Evolutionary conservation across 2,113 vertebrate species (phyloP), one percentile per base, ranked within the genome.

Genomic region (Noctilio leporinus): DNA sequence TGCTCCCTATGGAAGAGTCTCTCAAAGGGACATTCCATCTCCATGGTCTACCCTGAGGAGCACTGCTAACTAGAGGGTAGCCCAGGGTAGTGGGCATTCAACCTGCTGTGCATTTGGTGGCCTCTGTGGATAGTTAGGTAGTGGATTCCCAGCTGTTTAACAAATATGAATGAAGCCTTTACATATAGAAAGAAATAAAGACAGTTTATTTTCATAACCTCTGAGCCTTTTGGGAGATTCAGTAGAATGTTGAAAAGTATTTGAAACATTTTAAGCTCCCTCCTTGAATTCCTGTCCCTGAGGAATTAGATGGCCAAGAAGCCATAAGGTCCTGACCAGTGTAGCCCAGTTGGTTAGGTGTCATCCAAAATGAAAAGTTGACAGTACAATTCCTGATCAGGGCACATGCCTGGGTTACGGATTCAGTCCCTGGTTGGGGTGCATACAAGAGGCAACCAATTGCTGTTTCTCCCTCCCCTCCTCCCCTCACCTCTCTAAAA

Each of bases 231-330:
- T 19, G 28, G 85, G 40, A 76, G 51, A 89, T 83, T 64, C 38
- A 40, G 33, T 20, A 45, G 38, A 86, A 82, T 94, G 55, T 40
- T 88, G 43, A 77, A 78, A 88, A 6, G 84, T 95, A 67, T 22
- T 78, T 95, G 65, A 90, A 93, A 85, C 14, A 76, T 70, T 72
- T 92, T 93, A 91, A 89, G 17, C 33, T 40, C 57, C 38, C 45
- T 88, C 4, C 1, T 57, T 55, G 89, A 92, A 91, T 78, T 82
- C 65, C n/a, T 87, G 5, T 65, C n/a, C 59, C n/a, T 73, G 47
- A 92, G 38, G 45, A 88, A 72, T 93, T 53, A 83, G 30, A 82
- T 69, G 35, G 45, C 75, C 28, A 65, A 49, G 35, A 67, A 94
- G 67, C 75, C 33, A 28, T 28, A 80, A 62, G 59, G 59, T 28